Evolutionary conservation across 2,888 invertebrate genomes (phyloP), one percentile per base, ranked within the genome.

Genomic region (Ophioninae sp.): DNA sequence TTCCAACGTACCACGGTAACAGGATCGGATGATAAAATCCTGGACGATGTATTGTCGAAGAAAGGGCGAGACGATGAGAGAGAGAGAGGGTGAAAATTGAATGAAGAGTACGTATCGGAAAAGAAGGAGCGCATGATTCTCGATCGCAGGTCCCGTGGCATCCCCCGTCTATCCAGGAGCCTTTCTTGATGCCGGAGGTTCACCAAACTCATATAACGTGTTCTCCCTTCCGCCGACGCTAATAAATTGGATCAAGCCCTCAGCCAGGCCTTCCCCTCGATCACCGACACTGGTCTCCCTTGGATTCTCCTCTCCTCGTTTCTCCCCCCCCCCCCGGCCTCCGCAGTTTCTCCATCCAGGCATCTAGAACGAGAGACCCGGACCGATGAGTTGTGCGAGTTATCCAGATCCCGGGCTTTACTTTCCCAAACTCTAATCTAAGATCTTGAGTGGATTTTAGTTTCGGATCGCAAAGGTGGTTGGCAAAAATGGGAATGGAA

Each of bases 171-270:
- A 13, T 23, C 7, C n/a, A 20, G 65, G 20, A 41, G 41, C 37
- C 79, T 58, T 65, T 65, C 75, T 75, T 63, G 71, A 81, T 84
- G 64, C 69, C 75, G 74, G 74, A 64, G 65, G 78, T 82, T 84
- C 80, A 59, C 82, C 78, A 81, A 85, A 85, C 83, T 79, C 85
- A 23, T 17, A 44, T 69, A 83, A 68, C 74, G 72, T 20, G 78
- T 76, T 81, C 83, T 83, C 81, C 85, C 83, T 83, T 80, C 83
- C 79, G 80, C 82, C 82, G 79, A 80, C 79, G 86, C 88, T 92
- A 91, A 92, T 91, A 92, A 92, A 92, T 92, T 92, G 91, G 92
- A 92, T 92, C 92, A 92, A 88, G 85, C 90, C 90, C 90, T 91
- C 90, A 82, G 81, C 83, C 81, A 73, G 84, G 76, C 82, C 84